These are phyloP conservation scores for Sialia sialis DNA, from an alignment of 2,113 vertebrate species.

Conservation along the genomic window DNA sequence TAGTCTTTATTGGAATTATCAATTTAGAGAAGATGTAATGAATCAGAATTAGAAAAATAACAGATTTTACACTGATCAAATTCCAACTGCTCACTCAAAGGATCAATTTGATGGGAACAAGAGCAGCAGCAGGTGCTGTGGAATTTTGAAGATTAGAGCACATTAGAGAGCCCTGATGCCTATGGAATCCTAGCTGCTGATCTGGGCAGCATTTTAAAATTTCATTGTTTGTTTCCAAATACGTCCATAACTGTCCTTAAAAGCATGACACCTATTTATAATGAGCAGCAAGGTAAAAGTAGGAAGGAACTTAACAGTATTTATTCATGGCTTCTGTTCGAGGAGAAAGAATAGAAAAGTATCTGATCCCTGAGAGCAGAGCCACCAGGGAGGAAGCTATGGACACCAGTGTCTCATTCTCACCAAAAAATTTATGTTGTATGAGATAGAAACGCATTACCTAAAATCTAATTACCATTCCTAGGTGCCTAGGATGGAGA, in stretches of 20 bases:
- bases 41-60: constrained; percentile 30
- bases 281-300: not conserved
- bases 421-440: not conserved
- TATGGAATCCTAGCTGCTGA: not conserved
- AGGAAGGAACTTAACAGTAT: not conserved
- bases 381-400: not conserved
- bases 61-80: constrained; percentile 22
- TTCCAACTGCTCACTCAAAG: not conserved
- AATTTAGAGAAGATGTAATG: not conserved
- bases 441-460: not conserved
- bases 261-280: not conserved
- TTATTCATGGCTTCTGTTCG: not conserved
- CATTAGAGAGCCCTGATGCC: not conserved
- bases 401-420: not conserved
- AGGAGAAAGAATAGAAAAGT: not conserved
- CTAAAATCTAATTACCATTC: not conserved
- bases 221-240: not conserved
- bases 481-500: not conserved
- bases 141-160: not conserved
- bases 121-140: not conserved
- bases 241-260: not conserved
- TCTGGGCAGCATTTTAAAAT: not conserved
- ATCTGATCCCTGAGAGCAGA: not conserved
- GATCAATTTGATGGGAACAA: not conserved
- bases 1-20: constrained; percentile 14